Percentiles rank a stretch among this genome's conserved stretches.
Conservation (phyloP, 2,888 invertebrate species). For the Apamea monoglypha region DNA sequence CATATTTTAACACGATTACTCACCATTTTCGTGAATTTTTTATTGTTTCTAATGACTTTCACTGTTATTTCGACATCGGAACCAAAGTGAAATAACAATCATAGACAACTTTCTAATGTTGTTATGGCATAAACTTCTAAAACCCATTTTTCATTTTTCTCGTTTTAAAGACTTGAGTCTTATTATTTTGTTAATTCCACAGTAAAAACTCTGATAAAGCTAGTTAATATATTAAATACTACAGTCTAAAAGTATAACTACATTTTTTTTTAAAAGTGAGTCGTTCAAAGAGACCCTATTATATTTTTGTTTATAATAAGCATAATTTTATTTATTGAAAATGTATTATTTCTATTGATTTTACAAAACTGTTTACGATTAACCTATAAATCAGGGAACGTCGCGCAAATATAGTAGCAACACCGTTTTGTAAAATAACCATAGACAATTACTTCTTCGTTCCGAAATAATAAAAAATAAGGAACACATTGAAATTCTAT, state of each 20-base stretch:
- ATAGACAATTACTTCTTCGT: conserved; percentile 50
- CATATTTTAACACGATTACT: conserved; percentile 75
- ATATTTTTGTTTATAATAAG: background rate
- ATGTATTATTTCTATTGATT: background rate
- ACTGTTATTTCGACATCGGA: conserved; percentile 90
- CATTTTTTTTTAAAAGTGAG: too few species aligned
- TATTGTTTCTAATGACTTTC: conserved; percentile 87
- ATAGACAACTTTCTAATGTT: conserved; percentile 76
- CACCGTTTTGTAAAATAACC: conserved; percentile 14
- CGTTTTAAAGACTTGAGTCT: background rate
- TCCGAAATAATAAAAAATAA: background rate
- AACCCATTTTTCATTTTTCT: conserved; percentile 1
- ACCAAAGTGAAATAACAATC: conserved; percentile 87
- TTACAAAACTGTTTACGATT: background rate
- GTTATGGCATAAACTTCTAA: conserved; percentile 20
- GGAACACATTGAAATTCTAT: background rate
- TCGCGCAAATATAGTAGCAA: conserved; percentile 15
- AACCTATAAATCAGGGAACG: background rate
- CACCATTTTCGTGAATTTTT: conserved; percentile 87
- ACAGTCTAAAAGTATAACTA: too few species aligned
- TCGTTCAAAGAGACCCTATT: background rate
- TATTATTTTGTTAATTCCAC: background rate
- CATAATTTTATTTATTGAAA: background rate
- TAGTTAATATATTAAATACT: background rate
- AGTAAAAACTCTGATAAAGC: background rate